These are phyloP conservation scores for Phrynosoma platyrhinos DNA, from an alignment of 2,113 vertebrate genomes.

Conservation along the genomic window DNA sequence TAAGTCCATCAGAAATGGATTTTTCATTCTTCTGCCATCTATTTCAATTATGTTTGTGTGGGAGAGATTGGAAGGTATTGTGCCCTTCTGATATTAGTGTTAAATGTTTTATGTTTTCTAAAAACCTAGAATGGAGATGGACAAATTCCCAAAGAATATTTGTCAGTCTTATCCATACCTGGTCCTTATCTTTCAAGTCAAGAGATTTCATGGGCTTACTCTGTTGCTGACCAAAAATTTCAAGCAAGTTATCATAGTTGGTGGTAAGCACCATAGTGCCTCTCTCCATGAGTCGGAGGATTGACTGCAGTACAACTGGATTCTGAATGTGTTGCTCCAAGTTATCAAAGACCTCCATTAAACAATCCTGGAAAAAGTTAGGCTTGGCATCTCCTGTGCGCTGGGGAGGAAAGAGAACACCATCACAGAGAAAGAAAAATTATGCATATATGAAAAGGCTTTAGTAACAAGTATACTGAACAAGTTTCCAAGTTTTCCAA, in stretches of 20 bases:
- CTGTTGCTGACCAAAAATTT: constrained; percentile 79
- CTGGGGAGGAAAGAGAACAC: constrained; percentile 30
- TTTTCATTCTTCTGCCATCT: neutral
- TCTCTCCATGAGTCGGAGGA: constrained; percentile 77
- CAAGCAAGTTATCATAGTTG: constrained; percentile 80
- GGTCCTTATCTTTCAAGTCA: constrained; percentile 79
- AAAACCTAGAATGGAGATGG: neutral
- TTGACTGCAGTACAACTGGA: constrained; percentile 71
- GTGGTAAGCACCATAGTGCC: constrained; percentile 80
- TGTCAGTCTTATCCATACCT: constrained; percentile 61
- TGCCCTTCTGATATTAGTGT: neutral
- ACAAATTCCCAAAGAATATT: neutral
- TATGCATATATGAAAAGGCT: neutral
- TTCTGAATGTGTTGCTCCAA: constrained; percentile 79
- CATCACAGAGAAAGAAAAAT: neutral
- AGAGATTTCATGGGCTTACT: constrained; percentile 79
- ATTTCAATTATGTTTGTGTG: neutral
- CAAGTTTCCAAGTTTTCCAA: no score
- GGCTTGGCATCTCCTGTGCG: constrained; percentile 77
- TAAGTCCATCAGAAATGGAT: neutral
- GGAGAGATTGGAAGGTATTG: neutral
- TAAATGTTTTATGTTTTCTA: neutral
- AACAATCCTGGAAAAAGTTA: constrained; percentile 81
- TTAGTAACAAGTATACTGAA: neutral
- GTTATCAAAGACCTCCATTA: constrained; percentile 80